Conservation (phyloP, 2,888 invertebrate species). For the Parelbella ahira region DNA sequence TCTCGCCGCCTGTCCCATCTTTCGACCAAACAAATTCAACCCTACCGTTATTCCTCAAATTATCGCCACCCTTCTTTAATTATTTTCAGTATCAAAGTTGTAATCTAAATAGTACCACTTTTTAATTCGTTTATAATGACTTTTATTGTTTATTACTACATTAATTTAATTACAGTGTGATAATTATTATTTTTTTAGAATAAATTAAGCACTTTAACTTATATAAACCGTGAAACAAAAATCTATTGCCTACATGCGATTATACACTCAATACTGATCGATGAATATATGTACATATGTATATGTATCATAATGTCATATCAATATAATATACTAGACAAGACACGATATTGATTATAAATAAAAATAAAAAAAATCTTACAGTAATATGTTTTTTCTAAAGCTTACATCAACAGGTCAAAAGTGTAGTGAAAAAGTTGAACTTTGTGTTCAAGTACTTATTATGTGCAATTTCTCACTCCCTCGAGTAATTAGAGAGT, state of each 20-base stretch:
- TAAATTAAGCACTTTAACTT: too few species aligned
- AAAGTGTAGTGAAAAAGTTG: background rate
- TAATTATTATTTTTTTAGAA: too few species aligned
- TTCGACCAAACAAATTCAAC: constrained; percentile 2
- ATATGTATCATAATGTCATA: too few species aligned
- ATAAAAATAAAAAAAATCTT: too few species aligned
- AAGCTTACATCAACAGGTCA: too few species aligned
- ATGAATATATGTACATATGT: too few species aligned
- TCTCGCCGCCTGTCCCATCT: background rate
- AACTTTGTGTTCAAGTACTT: background rate
- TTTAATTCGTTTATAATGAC: constrained; percentile 26
- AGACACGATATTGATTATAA: too few species aligned
- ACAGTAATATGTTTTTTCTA: too few species aligned
- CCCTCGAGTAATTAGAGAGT: constrained; percentile 24
- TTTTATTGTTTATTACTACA: constrained; percentile 5
- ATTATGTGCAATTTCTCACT: constrained; percentile 1
- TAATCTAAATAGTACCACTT: constrained; percentile 20
- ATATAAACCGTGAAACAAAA: too few species aligned
- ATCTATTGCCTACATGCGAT: too few species aligned
- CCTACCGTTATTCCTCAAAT: constrained; percentile 11
- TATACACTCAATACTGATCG: too few species aligned
- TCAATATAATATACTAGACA: too few species aligned
- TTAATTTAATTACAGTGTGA: background rate
- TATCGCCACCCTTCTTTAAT: constrained; percentile 22
- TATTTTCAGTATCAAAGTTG: constrained; percentile 17